phyloP scores from a whole-genome alignment of 2,797 vertebrate genomes.

The Chanos chanos region DNA sequence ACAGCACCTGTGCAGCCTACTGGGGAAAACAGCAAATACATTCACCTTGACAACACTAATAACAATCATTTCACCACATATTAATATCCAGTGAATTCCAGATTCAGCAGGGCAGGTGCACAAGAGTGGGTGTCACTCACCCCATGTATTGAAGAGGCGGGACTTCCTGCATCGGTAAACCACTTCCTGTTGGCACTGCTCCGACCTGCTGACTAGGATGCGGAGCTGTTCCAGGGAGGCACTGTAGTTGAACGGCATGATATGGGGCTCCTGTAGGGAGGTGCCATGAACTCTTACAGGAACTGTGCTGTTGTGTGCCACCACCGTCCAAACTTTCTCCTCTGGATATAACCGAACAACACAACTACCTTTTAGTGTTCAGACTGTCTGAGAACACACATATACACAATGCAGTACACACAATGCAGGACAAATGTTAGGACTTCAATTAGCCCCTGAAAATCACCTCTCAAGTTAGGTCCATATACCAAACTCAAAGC shows the following conservation, averaged over 20 bases:
- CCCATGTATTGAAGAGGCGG: conserved; percentile 84
- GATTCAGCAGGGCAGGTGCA: too few relatives aligned
- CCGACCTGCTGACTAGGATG: conserved; percentile 75
- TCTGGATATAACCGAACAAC: conserved; percentile 58
- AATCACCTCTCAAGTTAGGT: too few relatives aligned
- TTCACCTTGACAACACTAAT: too few relatives aligned
- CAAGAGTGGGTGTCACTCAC: too few relatives aligned
- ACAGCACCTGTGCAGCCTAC: too few relatives aligned
- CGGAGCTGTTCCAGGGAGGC: conserved; percentile 73
- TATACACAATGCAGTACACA: background rate
- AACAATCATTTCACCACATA: too few relatives aligned
- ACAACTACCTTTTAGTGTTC: too few relatives aligned
- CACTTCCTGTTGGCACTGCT: conserved; percentile 90
- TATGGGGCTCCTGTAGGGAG: conserved; percentile 58
- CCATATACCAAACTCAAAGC: too few relatives aligned
- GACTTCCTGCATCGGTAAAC: conserved; percentile 86
- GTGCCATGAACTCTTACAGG: conserved; percentile 62
- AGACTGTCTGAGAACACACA: too few relatives aligned
- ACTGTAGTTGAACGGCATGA: conserved; percentile 72
- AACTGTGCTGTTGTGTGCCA: conserved; percentile 75
- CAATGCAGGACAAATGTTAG: background rate
- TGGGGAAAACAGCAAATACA: too few relatives aligned
- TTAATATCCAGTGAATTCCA: too few relatives aligned
- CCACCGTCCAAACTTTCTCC: conserved; percentile 79
- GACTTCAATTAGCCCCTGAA: conserved; percentile 18